Conservation (phyloP, 1,140 invertebrate genomes). For the Lerema accius region DNA sequence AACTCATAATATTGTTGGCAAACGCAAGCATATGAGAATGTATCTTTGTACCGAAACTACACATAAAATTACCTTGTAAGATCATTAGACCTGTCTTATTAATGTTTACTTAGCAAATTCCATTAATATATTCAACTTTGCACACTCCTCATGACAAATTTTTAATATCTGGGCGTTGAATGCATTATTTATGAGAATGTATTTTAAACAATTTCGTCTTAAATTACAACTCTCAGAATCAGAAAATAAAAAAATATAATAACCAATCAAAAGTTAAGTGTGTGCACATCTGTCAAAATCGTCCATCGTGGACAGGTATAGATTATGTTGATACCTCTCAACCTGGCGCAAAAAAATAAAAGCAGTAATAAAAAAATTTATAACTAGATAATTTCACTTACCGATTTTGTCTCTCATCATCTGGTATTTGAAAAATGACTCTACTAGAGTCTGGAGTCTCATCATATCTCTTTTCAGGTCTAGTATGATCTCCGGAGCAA, state of each 20-base stretch:
- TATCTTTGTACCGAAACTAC: neutral
- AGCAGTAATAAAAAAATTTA: no score
- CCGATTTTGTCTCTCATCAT: constrained; percentile 63
- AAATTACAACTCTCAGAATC: no score
- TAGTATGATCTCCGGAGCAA: constrained; percentile 64
- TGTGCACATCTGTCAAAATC: no score
- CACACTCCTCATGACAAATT: constrained; percentile 2
- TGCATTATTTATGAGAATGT: no score
- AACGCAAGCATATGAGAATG: neutral
- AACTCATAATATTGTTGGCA: neutral
- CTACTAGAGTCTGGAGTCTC: constrained; percentile 46
- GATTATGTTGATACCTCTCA: no score
- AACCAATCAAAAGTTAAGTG: no score
- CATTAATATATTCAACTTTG: constrained; percentile 20
- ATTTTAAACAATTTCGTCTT: no score
- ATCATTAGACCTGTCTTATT: constrained; percentile 1
- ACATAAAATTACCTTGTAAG: constrained; percentile 6
- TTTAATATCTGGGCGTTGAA: no score
- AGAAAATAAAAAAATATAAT: no score
- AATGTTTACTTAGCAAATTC: constrained; percentile 3
- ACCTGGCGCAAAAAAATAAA: no score
- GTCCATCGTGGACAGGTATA: no score
- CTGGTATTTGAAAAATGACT: constrained; percentile 65
- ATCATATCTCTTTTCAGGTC: constrained; percentile 40
- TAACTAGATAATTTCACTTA: constrained; percentile 40